These are phyloP conservation scores for Anastatus disparis DNA, from an alignment of 1,140 invertebrate species.

Conservation along the genomic window DNA sequence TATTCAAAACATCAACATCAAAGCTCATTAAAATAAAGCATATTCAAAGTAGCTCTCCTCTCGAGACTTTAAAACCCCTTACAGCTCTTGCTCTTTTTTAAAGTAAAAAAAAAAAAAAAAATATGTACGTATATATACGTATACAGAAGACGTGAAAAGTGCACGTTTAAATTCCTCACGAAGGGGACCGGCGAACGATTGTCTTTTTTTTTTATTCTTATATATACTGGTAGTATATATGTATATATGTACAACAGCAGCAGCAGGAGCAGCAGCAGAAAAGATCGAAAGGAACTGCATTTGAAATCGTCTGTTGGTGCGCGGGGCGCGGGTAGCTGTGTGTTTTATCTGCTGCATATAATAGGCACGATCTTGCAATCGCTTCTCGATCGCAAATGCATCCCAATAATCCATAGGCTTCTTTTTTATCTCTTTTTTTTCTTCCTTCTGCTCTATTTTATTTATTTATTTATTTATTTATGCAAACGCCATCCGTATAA, in stretches of 20 bases:
- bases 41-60: conserved; percentile 25
- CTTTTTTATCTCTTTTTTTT: too few relatives aligned
- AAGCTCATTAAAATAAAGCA: conserved; percentile 21
- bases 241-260: background rate
- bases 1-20: conserved; percentile 11
- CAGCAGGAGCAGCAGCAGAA: background rate
- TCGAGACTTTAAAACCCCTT: too few relatives aligned
- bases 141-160: background rate
- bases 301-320: conserved; percentile 10
- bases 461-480: background rate
- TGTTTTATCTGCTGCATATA: conserved; percentile 24
- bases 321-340: background rate
- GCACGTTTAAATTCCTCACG: conserved; percentile 23
- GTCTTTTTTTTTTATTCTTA: background rate
- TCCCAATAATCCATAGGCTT: too few relatives aligned
- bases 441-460: too few relatives aligned
- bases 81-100: too few relatives aligned
- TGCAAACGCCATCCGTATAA: background rate
- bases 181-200: conserved; percentile 3
- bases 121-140: too few relatives aligned
- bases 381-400: background rate
- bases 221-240: too few relatives aligned
- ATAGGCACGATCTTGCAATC: conserved; percentile 29
- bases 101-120: too few relatives aligned
- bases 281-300: background rate